phyloP scores from a whole-genome alignment of 2,797 vertebrate species.

The Podarcis siculus region DNA sequence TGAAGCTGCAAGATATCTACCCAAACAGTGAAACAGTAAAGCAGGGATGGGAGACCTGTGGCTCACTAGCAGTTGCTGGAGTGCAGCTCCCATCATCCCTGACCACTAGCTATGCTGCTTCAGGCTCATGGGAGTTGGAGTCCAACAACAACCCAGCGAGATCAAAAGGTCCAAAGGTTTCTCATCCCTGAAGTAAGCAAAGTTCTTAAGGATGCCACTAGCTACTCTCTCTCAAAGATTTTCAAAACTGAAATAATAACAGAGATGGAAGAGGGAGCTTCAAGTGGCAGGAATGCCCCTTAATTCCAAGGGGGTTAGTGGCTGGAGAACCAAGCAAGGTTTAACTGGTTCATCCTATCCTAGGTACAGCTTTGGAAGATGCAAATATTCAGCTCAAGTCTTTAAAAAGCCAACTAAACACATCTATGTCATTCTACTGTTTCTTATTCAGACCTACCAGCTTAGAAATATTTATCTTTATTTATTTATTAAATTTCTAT shows the following conservation, averaged over 20 bases:
- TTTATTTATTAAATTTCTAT: too few species aligned
- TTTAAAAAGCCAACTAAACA: neutral
- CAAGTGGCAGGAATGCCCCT: neutral
- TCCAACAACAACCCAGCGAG: too few species aligned
- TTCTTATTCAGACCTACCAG: too few species aligned
- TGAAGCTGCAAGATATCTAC: neutral
- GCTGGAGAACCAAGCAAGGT: neutral
- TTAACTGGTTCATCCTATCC: neutral
- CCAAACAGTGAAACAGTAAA: neutral
- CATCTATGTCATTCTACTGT: neutral
- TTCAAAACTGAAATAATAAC: neutral
- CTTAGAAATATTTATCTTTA: too few species aligned
- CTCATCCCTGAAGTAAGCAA: too few species aligned
- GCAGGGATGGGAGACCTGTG: neutral
- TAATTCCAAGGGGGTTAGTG: neutral
- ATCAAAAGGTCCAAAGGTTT: too few species aligned
- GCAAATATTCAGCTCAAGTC: neutral
- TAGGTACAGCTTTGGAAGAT: neutral
- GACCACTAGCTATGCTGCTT: too few species aligned
- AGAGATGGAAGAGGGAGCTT: neutral
- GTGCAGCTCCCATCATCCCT: too few species aligned
- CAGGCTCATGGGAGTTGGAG: too few species aligned
- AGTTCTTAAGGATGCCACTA: neutral
- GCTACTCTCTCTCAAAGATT: neutral
- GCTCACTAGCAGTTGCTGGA: too few species aligned